A percentile compares a stretch with the other conserved stretches of the same genome.
Conservation (phyloP, 2,797 vertebrate species). For the Glyptemys insculpta region DNA sequence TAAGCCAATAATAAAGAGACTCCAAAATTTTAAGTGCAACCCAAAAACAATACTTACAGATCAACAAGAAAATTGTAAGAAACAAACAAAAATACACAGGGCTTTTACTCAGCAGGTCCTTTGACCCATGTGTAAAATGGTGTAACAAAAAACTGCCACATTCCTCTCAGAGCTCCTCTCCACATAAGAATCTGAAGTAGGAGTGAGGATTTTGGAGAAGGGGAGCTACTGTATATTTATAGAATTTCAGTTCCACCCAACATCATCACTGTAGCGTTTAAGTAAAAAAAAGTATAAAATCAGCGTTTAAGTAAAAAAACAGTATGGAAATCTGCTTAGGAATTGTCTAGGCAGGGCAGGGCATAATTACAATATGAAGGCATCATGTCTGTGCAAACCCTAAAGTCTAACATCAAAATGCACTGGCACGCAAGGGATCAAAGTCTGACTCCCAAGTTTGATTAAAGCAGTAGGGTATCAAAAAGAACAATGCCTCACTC, state of each 20-base stretch:
- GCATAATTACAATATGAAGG: neutral
- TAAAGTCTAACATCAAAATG: neutral
- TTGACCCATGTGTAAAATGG: neutral
- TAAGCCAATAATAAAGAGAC: neutral
- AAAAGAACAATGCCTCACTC: neutral
- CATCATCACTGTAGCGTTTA: neutral
- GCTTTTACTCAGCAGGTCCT: neutral
- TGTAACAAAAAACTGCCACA: neutral
- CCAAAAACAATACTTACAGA: neutral
- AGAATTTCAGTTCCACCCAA: neutral
- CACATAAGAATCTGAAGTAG: slow-evolving; percentile 2
- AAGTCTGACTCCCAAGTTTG: neutral
- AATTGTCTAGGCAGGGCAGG: neutral
- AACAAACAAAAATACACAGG: neutral
- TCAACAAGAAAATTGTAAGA: neutral
- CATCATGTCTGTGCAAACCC: slow-evolving; percentile 18
- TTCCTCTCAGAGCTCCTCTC: neutral
- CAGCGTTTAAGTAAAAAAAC: neutral
- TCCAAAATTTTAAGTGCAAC: slow-evolving; percentile 13
- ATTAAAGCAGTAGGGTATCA: neutral
- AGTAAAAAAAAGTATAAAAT: neutral
- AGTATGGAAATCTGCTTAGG: neutral
- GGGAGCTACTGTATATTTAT: neutral
- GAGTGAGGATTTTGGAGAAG: neutral
- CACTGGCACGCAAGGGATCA: slow-evolving; percentile 10